phyloP scores from a whole-genome alignment of 2,797 vertebrate species.

The Nothura maculosa region DNA sequence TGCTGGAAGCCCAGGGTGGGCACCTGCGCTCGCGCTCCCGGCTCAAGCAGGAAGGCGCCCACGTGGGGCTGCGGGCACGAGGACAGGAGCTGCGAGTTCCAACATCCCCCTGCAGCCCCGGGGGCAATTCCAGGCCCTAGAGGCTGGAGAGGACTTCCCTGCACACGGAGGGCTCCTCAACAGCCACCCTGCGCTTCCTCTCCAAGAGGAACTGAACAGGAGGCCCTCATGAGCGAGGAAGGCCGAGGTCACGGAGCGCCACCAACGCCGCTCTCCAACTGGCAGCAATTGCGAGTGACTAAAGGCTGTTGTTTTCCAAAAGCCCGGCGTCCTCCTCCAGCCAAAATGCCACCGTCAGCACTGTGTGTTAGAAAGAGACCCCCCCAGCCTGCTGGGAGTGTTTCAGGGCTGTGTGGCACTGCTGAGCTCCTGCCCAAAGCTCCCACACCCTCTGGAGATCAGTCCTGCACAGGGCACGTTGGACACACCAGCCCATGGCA shows the following conservation, averaged over 20 bases:
- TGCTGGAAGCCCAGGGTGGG: conserved; percentile 88
- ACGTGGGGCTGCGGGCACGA: conserved; percentile 74
- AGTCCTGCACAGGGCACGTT: background rate
- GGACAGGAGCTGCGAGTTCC: background rate
- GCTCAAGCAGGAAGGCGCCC: conserved; percentile 85
- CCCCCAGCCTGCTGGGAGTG: fast-evolving
- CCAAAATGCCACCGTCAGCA: background rate
- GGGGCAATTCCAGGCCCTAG: conserved; percentile 13
- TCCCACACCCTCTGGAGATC: background rate
- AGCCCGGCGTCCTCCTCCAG: background rate
- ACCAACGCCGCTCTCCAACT: background rate
- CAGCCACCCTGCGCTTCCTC: conserved; percentile 50
- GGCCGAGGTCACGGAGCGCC: background rate
- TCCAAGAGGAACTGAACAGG: conserved; percentile 60
- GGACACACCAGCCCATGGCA: background rate
- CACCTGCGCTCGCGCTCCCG: conserved; percentile 80
- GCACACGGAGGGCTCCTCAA: background rate
- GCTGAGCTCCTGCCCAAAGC: background rate
- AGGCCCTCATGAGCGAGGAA: background rate
- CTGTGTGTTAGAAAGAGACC: fast-evolving
- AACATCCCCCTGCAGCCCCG: conserved; percentile 34
- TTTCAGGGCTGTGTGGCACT: background rate
- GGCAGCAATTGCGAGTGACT: background rate
- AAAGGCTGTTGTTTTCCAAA: background rate
- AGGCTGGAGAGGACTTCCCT: conserved; percentile 55